A percentile compares a stretch with the other conserved stretches of the same genome.
Evolutionary conservation across 2,888 invertebrate species (phyloP).

Genomic region (Ophion costatus): DNA sequence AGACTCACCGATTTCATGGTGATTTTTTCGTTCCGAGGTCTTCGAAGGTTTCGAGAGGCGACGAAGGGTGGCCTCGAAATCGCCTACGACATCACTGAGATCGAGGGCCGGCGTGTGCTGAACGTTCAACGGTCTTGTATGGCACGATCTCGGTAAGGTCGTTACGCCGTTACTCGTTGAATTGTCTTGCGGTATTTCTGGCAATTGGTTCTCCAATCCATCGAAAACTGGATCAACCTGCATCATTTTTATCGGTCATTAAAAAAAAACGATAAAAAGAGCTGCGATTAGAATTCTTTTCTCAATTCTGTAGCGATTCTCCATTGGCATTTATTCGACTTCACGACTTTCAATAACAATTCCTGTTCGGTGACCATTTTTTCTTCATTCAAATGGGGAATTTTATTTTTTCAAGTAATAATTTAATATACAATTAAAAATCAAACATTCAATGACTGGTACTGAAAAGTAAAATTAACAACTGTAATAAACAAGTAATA

Average conservation of each 20-base stretch:
- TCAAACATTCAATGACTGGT: too few relatives aligned
- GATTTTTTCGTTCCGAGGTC: conserved; percentile 61
- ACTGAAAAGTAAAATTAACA: too few relatives aligned
- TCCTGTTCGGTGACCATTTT: too few relatives aligned
- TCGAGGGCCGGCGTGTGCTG: conserved; percentile 75
- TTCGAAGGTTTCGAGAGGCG: conserved; percentile 79
- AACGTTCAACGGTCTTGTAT: conserved; percentile 65
- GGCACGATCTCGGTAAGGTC: conserved; percentile 71
- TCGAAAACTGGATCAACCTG: conserved; percentile 77
- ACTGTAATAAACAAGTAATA: too few relatives aligned
- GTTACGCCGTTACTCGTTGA: conserved; percentile 70
- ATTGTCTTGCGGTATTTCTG: conserved; percentile 75
- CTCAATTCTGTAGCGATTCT: too few relatives aligned
- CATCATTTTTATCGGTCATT: conserved; percentile 27
- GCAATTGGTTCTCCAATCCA: conserved; percentile 73
- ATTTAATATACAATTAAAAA: too few relatives aligned
- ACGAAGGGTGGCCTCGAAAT: conserved; percentile 89
- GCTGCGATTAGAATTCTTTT: not conserved
- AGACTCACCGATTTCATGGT: conserved; percentile 65
- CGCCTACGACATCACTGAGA: conserved; percentile 86
- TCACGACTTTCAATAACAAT: not conserved
- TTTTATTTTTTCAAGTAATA: too few relatives aligned
- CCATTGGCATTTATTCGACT: too few relatives aligned
- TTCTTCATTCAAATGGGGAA: too few relatives aligned
- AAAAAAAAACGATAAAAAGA: conserved; percentile 3